These are phyloP conservation scores for Artibeus jamaicensis DNA, from an alignment of 2,797 vertebrate species.

Conservation along the genomic window DNA sequence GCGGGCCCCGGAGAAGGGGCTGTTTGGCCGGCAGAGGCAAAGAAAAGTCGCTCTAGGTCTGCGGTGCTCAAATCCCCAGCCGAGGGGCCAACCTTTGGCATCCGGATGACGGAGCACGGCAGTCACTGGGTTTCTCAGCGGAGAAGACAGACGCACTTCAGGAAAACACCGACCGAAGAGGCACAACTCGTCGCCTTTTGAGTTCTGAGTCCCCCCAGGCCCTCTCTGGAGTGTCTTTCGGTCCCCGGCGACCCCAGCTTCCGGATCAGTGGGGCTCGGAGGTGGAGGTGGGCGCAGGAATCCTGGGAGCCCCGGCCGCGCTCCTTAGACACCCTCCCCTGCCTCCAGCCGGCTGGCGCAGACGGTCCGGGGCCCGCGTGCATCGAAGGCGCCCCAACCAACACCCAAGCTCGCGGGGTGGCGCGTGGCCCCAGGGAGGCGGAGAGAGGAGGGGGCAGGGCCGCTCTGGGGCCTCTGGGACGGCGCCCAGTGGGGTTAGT, in stretches of 20 bases:
- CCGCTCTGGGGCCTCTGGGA: neutral
- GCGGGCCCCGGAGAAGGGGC: neutral
- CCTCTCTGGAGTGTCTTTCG: neutral
- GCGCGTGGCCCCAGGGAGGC: accelerated
- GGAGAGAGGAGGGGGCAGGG: accelerated
- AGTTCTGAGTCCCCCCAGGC: neutral
- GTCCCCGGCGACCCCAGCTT: neutral
- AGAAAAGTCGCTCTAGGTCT: neutral
- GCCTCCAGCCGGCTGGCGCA: neutral
- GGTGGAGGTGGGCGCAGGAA: neutral
- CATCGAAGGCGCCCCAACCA: conserved; percentile 41
- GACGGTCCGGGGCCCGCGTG: neutral
- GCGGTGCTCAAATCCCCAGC: neutral
- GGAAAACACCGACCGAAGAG: neutral
- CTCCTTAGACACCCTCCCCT: neutral
- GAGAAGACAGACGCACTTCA: neutral
- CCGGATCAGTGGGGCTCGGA: neutral
- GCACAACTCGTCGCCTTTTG: too few relatives aligned
- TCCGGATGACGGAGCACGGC: accelerated
- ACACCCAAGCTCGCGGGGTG: neutral
- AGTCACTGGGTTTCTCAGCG: neutral
- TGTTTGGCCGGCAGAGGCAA: neutral
- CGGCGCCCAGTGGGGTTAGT: neutral
- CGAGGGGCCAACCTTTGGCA: neutral
- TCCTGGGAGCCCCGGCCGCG: accelerated